These are phyloP conservation scores for Eulemur coronatus DNA, from an alignment of 2,797 vertebrate species.

Conservation along the genomic window DNA sequence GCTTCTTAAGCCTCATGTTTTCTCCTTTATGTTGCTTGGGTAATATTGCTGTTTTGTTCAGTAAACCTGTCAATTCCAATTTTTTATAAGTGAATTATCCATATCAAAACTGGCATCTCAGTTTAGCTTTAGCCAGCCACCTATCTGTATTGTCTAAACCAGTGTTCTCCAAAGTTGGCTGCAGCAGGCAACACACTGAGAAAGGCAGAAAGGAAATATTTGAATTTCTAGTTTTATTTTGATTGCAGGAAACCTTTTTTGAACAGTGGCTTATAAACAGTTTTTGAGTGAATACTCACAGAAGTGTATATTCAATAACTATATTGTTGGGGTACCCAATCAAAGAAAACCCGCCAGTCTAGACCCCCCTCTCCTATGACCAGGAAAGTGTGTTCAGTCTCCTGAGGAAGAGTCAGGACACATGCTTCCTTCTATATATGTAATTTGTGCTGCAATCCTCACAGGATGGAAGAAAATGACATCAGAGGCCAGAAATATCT, in stretches of 20 bases:
- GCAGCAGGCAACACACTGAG: background rate
- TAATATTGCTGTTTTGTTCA: background rate
- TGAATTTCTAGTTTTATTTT: slow-evolving; percentile 32
- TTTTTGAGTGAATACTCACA: background rate
- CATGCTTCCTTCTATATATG: background rate
- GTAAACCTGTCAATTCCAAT: background rate
- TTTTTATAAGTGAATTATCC: background rate
- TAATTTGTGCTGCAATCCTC: background rate
- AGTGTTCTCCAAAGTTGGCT: background rate
- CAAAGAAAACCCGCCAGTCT: background rate
- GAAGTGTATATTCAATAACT: background rate
- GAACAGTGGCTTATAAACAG: background rate
- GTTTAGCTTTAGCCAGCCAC: background rate
- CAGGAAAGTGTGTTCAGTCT: background rate
- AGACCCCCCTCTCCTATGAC: background rate
- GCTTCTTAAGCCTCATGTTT: background rate
- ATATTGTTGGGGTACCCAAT: background rate
- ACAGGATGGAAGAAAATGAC: slow-evolving; percentile 49
- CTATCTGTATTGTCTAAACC: background rate
- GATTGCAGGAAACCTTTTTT: background rate
- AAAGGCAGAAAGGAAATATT: background rate
- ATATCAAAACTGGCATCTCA: background rate
- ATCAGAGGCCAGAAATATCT: slow-evolving; percentile 58
- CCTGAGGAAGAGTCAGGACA: background rate
- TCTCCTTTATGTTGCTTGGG: background rate